A percentile compares a stretch with the other conserved stretches of the same genome.
Evolutionary conservation across 1,140 invertebrate species (phyloP).

Genomic region (Belonocnema kinseyi): DNA sequence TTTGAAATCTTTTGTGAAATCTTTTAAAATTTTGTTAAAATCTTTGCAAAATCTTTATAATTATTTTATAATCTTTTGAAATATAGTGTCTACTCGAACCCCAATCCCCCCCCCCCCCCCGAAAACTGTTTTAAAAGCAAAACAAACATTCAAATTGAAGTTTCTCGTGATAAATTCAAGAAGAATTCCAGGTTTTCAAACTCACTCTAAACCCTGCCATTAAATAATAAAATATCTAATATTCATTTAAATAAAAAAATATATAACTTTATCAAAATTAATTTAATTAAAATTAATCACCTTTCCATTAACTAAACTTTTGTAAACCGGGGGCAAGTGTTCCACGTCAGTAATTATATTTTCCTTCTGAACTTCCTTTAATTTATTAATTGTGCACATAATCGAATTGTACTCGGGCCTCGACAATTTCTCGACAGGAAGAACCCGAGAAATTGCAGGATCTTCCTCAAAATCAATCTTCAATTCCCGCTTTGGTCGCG

Average conservation of each 20-base stretch:
- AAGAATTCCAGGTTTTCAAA: no score
- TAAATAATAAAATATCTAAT: not conserved
- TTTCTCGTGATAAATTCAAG: no score
- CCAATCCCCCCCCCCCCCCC: no score
- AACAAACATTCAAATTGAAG: no score
- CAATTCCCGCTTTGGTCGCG: not conserved
- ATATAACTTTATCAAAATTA: slow-evolving; percentile 1
- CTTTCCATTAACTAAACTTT: slow-evolving; percentile 60
- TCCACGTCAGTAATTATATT: slow-evolving; percentile 55
- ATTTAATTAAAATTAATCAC: slow-evolving; percentile 48
- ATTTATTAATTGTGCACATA: slow-evolving; percentile 60
- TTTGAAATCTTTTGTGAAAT: no score
- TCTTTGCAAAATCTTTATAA: no score
- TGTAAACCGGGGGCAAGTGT: slow-evolving; percentile 55
- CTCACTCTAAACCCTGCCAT: no score
- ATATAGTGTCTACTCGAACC: no score
- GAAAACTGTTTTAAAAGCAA: no score
- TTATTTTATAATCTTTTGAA: no score
- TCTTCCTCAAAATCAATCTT: not conserved
- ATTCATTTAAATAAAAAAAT: slow-evolving; percentile 5
- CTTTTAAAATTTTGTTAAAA: no score
- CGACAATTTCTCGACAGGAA: slow-evolving; percentile 45
- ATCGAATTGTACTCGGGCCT: slow-evolving; percentile 69
- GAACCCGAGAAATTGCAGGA: not conserved
- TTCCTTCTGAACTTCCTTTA: slow-evolving; percentile 57